Evolutionary conservation across 37 sponge, comb jelly and placozoan species (phyloP).

Genomic region (Diacarnus erythraeanus): DNA sequence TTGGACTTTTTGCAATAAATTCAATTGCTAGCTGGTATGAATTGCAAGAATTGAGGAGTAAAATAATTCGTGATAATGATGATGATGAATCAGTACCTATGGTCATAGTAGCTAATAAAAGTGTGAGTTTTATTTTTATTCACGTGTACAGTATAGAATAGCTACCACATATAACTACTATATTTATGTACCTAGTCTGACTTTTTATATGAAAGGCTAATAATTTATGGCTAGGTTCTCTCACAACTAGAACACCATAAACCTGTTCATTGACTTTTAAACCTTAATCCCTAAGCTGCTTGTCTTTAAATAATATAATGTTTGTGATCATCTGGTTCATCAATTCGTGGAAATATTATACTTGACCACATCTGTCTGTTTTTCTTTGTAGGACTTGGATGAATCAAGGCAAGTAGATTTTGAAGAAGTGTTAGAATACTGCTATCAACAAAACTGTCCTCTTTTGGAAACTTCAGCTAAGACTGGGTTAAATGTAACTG

Average conservation of each 20-base stretch:
- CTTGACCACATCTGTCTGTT: neutral
- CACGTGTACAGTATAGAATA: too few species aligned
- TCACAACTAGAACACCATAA: too few species aligned
- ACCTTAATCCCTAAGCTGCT: too few species aligned
- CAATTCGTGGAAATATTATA: neutral
- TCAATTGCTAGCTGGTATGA: constrained; percentile 63
- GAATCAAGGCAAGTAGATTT: constrained; percentile 56
- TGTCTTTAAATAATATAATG: too few species aligned
- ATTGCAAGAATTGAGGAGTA: constrained; percentile 68
- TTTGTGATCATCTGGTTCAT: too few species aligned
- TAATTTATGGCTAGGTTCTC: too few species aligned
- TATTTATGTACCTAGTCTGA: too few species aligned
- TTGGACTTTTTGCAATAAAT: constrained; percentile 83
- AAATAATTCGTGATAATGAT: constrained; percentile 80
- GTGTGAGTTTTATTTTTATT: too few species aligned
- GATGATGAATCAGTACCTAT: constrained; percentile 77
- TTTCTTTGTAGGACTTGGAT: constrained; percentile 73
- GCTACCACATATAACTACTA: too few species aligned
- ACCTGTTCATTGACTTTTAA: too few species aligned
- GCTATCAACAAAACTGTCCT: constrained; percentile 53
- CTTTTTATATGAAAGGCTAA: too few species aligned
- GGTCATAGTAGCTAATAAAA: constrained; percentile 85
- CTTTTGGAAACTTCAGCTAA: constrained; percentile 85
- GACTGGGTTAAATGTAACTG: constrained; percentile 85
- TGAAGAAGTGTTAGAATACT: constrained; percentile 80